Evolutionary conservation across 2,888 invertebrate genomes (phyloP), one percentile per base, ranked within the genome.

Genomic region (Rhynchonema sp.): DNA sequence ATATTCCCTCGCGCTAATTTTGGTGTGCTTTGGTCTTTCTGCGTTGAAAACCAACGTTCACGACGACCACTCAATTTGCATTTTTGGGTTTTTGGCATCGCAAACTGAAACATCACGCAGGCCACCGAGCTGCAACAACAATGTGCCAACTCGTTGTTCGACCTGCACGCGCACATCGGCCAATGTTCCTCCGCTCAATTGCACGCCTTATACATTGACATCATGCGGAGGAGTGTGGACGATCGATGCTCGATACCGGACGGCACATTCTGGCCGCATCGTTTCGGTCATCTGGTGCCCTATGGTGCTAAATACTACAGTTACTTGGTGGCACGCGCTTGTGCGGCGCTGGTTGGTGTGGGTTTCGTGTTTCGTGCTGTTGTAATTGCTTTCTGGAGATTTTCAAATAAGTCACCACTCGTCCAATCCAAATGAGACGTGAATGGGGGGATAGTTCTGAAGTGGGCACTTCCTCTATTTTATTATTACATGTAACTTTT

Each of bases 281-380:
- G 94, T 61, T 98, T 98, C 78, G 86, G 89, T 63, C 98, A 98
- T 76, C 78, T 98, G 59, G 87, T 94, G 2, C 92, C 94, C 1
- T 99, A 99, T 75, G 98, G 98, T 49, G 94, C 94, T 0, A 94
- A 92, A 75, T 98, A 98, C 77, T 98, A 96, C 75, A 86, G 49
- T n/a, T 49, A 49, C 23, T n/a, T n/a, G 20, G 49, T 49, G 23
- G 49, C 49, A n/a, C 49, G n/a, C 69, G 88, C 91, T 13, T 82
- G 92, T 57, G 91, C 94, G 0, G 86, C 88, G 60, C 84, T 84
- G 78, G 87, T n/a, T n/a, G n/a, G n/a, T n/a, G n/a, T n/a, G n/a
- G n/a, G n/a, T n/a, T n/a, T n/a, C n/a, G n/a, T n/a, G n/a, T n/a
- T n/a, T n/a, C n/a, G n/a, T n/a, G n/a, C n/a, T n/a, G n/a, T n/a